Conservation (phyloP, 2,797 vertebrate species). For the Knipowitschia caucasica region DNA sequence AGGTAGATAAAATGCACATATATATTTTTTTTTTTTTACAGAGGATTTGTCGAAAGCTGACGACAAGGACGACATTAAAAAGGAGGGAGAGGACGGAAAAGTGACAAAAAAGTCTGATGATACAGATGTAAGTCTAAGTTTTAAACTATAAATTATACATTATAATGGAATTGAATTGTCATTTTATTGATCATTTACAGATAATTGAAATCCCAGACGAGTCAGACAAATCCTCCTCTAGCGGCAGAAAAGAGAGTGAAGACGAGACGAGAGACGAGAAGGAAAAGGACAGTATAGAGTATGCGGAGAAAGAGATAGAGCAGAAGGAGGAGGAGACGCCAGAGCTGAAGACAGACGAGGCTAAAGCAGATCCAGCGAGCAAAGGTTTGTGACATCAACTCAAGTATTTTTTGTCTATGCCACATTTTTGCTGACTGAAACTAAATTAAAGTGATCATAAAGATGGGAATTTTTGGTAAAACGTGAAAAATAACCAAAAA, state of each 20-base stretch:
- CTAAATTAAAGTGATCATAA: too few species aligned
- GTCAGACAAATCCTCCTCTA: constrained; percentile 64
- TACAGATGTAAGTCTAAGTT: constrained; percentile 60
- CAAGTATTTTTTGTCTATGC: too few species aligned
- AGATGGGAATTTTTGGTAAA: too few species aligned
- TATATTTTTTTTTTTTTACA: constrained; percentile 38
- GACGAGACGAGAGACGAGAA: constrained; percentile 53
- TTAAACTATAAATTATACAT: background rate
- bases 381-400: too few species aligned
- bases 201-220: constrained; percentile 82
- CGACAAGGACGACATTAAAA: constrained; percentile 77
- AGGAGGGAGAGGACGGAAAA: constrained; percentile 72
- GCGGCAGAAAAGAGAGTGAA: constrained; percentile 59
- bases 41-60: constrained; percentile 76
- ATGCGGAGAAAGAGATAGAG: constrained; percentile 60
- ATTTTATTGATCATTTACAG: constrained; percentile 29
- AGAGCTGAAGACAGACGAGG: constrained; percentile 70
- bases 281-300: constrained; percentile 63
- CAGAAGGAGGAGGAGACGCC: constrained; percentile 54
- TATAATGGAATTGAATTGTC: background rate
- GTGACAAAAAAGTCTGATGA: constrained; percentile 60
- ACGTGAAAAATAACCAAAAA: too few species aligned
- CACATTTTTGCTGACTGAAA: too few species aligned
- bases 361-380: constrained; percentile 48
- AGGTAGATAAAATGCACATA: background rate